Base-by-base conservation (phyloP, 2,113 vertebrate genomes). In the Clarias gariepinus region DNA sequence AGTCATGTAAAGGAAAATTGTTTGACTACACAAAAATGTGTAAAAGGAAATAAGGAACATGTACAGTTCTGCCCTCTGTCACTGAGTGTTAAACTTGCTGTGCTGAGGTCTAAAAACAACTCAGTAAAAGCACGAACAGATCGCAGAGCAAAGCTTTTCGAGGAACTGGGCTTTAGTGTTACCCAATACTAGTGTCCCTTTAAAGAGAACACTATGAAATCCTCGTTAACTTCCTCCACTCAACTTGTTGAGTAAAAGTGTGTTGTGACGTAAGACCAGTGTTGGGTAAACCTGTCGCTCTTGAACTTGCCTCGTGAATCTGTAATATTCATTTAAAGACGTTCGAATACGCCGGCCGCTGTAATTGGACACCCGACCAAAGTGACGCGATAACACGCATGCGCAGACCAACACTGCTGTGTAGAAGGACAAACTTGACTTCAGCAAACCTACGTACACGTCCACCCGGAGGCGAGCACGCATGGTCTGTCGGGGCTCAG, bases 391-490 rank as follows among this genome's bases (percentile, higher is more conserved):
- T 21, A 30, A 7, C 6, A 76, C 84, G 84, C 84, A 80, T 85
- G 84, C 84, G 76, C 84, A 63, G 71, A 36, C 84, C 47, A 80
- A 68, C 15, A 61, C 76, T 79, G 12, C n/a, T 41, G 13, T 13
- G 30, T 15, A 28, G 68, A 64, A 47, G 11, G 30, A 61, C 78
- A 21, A 21, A 4, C 12, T 36, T 23, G 13, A 15, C n/a, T 55
- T 1, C 76, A 21, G 30, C 76, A 78, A 78, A 85, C 84, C 63
- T 36, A 85, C 80, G 84, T 68, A 85, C 76, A 80, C 84, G 52
- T 63, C 61, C 28, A 57, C 19, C 2, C 19, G 19, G 61, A 85
- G 60, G 28, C n/a, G 52, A 36, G 76, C 10, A 10, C 73, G n/a
- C 25, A 53, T 30, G 55, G 55, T 60, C 77, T 78, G 16, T n/a